Base-by-base conservation (phyloP, 1,140 invertebrate species). In the Latrodectus geometricus region DNA sequence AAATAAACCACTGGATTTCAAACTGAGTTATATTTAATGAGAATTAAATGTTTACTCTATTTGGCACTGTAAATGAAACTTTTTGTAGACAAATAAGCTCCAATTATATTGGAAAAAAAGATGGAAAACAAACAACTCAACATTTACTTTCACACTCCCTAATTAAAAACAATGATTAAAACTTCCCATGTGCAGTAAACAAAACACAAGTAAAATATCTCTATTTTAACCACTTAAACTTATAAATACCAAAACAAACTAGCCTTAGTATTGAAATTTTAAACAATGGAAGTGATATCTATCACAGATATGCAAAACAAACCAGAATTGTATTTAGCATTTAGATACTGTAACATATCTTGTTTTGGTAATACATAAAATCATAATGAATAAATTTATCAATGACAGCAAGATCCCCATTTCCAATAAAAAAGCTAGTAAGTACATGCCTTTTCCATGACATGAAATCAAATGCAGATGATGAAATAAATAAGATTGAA, bases 401-500 rank as follows among this genome's bases (percentile, higher is more conserved):
- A 66, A 65, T 14, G 21, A 70, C 4, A 81, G 79, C 56, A 70
- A 70, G 17, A 50, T 50, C 66, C 76, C 79, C 52, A 72, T 72
- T 72, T 70, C 35, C 68, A 81, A 21, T 35, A 78, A 20, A 48
- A 81, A 72, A n/a, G n/a, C 9, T 54, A 49, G 52, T 81, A 81
- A 81, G 79, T 81, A 81, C 79, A 81, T 52, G 52, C 20, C 66
- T 54, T 68, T 79, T 79, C 49, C 15, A 81, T 81, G 68, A 70
- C 52, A 70, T 72, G 21, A 52, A 81, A 69, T 61, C 65, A 81
- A 78, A 70, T 81, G 79, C 79, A 81, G 50, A 68, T 68, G 77
- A 81, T 81, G 79, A 81, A 81, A 81, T 81, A 81, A 81, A 81
- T 81, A 81, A 81, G 52, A 81, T 50, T 81, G 79, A 79, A 81